phyloP scores from a whole-genome alignment of 1,140 invertebrate genomes.

The Ruditapes philippinarum region DNA sequence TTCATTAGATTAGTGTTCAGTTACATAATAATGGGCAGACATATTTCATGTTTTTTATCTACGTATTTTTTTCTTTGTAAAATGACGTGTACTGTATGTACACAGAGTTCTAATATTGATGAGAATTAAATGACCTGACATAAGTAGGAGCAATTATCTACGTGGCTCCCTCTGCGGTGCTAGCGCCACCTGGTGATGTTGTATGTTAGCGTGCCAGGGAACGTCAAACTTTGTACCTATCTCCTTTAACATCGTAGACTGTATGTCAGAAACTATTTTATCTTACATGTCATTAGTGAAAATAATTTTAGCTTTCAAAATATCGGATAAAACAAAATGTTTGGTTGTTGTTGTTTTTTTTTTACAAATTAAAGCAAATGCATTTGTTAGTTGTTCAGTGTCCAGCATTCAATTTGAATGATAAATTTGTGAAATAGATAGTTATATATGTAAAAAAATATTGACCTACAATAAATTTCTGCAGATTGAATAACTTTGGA shows the following conservation, averaged over 20 bases:
- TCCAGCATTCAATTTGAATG: too few species aligned
- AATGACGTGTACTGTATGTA: background rate
- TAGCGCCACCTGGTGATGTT: background rate
- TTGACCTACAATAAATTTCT: too few species aligned
- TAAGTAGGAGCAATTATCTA: slow-evolving; percentile 26
- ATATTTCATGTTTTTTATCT: slow-evolving; percentile 37
- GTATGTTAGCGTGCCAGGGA: slow-evolving; percentile 1
- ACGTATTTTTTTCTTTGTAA: slow-evolving; percentile 9
- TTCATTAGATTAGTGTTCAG: slow-evolving; percentile 16
- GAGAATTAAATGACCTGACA: slow-evolving; percentile 48
- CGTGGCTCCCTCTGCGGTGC: background rate
- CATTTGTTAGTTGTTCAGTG: slow-evolving; percentile 14
- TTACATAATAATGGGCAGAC: slow-evolving; percentile 15
- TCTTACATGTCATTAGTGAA: slow-evolving; percentile 32
- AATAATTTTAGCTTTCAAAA: slow-evolving; percentile 43
- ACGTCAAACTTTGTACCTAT: slow-evolving; percentile 13
- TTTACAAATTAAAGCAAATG: background rate
- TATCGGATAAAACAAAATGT: background rate
- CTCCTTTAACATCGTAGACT: background rate
- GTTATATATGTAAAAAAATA: too few species aligned
- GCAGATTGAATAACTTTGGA: too few species aligned
- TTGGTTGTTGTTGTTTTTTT: background rate
- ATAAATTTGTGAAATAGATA: too few species aligned
- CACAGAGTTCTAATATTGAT: slow-evolving; percentile 21
- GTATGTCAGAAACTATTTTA: slow-evolving; percentile 35